phyloP scores from a whole-genome alignment of 2,113 vertebrate species.

The Indicator indicator region DNA sequence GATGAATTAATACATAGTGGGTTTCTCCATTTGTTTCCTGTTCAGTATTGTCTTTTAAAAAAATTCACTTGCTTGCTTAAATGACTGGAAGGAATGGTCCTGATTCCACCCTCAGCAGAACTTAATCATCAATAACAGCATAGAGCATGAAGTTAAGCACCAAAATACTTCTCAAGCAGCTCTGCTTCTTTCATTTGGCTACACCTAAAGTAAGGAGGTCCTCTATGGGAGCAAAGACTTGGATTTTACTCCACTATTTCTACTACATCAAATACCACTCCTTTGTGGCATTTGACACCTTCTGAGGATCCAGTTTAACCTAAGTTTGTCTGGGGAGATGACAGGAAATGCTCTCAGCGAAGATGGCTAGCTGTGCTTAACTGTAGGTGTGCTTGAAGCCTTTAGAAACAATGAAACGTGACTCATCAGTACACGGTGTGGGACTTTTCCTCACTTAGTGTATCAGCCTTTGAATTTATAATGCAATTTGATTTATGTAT shows the following conservation, averaged over 20 bases:
- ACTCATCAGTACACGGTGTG: neutral
- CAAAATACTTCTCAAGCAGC: neutral
- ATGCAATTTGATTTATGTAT: neutral
- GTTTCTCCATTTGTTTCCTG: conserved; percentile 45
- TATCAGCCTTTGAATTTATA: neutral
- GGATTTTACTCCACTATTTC: neutral
- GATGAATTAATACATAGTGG: conserved; percentile 19
- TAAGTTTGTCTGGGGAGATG: neutral
- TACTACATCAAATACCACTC: neutral
- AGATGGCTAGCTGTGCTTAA: neutral
- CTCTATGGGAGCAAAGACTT: neutral
- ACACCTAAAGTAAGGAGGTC: neutral
- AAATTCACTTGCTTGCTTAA: conserved; percentile 33
- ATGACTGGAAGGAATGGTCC: neutral
- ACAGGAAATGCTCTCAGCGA: neutral
- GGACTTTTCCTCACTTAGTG: neutral
- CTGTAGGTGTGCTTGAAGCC: neutral
- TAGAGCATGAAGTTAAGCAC: neutral
- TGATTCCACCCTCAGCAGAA: neutral
- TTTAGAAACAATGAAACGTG: neutral
- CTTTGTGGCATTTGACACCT: neutral
- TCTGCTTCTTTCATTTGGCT: neutral
- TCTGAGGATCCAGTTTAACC: neutral
- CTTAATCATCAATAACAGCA: neutral
- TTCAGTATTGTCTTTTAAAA: neutral